phyloP scores from a whole-genome alignment of 2,113 vertebrate genomes.

The Colinus virginianus region DNA sequence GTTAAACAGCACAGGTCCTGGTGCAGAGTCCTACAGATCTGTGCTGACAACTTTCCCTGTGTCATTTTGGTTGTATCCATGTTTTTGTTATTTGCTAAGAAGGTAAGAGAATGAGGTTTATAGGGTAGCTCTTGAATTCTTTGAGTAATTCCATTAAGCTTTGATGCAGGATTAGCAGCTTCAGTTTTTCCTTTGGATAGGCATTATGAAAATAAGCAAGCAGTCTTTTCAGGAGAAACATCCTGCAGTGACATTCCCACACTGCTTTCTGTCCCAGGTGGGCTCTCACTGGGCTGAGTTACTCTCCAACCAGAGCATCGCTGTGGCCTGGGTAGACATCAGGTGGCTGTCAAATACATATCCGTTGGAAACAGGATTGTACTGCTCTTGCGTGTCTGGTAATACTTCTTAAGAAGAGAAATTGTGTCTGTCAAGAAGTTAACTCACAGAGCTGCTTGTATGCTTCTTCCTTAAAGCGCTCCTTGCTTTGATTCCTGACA shows the following conservation, averaged over 20 bases:
- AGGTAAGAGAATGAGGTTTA: constrained; percentile 12
- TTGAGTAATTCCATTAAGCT: constrained; percentile 43
- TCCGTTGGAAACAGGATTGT: not conserved
- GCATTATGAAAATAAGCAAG: constrained; percentile 36
- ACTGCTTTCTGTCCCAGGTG: not conserved
- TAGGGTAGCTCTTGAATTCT: constrained; percentile 17
- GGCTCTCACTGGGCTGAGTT: not conserved
- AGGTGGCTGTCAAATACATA: not conserved
- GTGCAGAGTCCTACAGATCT: not conserved
- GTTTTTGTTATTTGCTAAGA: not conserved
- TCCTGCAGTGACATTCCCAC: not conserved
- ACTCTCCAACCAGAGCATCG: not conserved
- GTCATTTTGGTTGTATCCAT: not conserved
- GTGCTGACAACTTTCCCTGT: not conserved
- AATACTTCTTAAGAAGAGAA: not conserved
- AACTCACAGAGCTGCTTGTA: not conserved
- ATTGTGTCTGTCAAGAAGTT: not conserved
- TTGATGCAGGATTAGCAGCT: constrained; percentile 48
- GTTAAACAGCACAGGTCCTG: not conserved
- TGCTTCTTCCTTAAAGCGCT: not conserved
- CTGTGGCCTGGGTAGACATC: rapidly evolving
- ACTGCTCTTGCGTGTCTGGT: not conserved
- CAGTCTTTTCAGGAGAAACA: not conserved
- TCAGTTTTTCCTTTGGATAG: constrained; percentile 53
- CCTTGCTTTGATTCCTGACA: not conserved